Evolutionary conservation across 2,888 invertebrate species (phyloP), one percentile per base, ranked within the genome.

Genomic region (Cloeon dipterum): DNA sequence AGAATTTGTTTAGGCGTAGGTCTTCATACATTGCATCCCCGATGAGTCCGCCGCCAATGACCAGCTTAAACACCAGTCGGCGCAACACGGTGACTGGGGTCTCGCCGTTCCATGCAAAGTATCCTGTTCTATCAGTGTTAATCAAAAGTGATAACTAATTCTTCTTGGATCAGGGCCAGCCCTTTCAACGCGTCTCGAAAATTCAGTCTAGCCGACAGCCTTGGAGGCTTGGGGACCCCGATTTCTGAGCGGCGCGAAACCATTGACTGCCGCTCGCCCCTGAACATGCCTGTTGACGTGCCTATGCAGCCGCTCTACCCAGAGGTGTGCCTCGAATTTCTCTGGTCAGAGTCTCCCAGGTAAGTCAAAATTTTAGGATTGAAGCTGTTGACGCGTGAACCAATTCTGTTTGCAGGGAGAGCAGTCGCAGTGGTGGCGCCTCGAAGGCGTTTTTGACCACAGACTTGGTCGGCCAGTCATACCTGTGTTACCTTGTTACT

Each of bases 401-500:
- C 29, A 8, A 19, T 39, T 37, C 43, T 29, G 23, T 29, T 39
- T 14, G 34, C 16, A 36, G 18, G 25, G 36, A 16, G n/a, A 26
- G 25, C 48, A 47, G 61, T 46, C 46, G 52, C 49, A 46, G 67
- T 3, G 53, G 70, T 42, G 62, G 68, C 42, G 74, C 79, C 5
- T 63, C 67, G 0, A 81, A 77, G 49, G 79, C 78, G 0, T 88
- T 93, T 47, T 55, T 89, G 19, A 76, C 77, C 36, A 70, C 70
- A n/a, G 89, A 93, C 59, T 59, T 88, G 36, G 74, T 83, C 25
- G 83, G 81, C 0, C 83, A 88, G 52, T 70, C 68, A 44, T 89
- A 75, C 50, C 55, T 93, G 10, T 86, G 88, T 50, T 88, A 79
- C 51, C 55, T 79, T 33, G 57, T 78, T 4, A 62, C 68, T 2